Base-by-base conservation (phyloP, 1,140 invertebrate genomes). In the Formica selysi region DNA sequence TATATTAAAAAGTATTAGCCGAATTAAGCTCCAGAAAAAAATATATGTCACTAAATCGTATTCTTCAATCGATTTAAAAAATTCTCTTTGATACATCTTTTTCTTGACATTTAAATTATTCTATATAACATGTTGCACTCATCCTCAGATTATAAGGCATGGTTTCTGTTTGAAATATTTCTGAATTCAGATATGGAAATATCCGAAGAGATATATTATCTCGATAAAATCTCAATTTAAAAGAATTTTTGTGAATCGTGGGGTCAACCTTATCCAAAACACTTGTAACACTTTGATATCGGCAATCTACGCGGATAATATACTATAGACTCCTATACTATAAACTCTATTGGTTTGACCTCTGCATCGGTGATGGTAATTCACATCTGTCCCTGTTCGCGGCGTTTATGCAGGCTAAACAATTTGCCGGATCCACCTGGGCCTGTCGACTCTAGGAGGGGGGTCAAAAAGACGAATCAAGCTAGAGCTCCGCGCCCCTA, bases 351-450 rank as follows among this genome's bases (percentile, higher is more conserved):
- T 4, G 19, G n/a, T 67, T 19, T 29, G 44, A 80, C 62, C n/a
- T 32, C 19, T 79, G 32, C 62, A 26, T 79, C 62, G 36, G 26
- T n/a, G 29, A 67, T 8, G 59, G 44, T 73, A 54, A 81, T 74
- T 83, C 68, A 54, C 54, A 64, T 36, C 13, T 62, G 79, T 73
- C 68, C 68, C 54, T 38, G 38, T 73, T 74, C 38, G 2, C 67
- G 26, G 38, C 26, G 26, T 11, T 67, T 61, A 86, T 86, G 61
- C 59, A 84, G 85, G 85, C 65, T 86, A 86, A 84, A 73, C 61
- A 74, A 86, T 84, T 86, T 59, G 19, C n/a, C 26, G 61, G 74
- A 38, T 62, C 74, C 57, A 36, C 36, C 41, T 80, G 36, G 8
- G 22, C 41, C 64, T 36, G 36, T 7, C 32, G 64, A 38, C 29